A percentile compares a stretch with the other conserved stretches of the same genome.
phyloP scores from a whole-genome alignment of 2,113 vertebrate genomes.

The Uria lomvia region DNA sequence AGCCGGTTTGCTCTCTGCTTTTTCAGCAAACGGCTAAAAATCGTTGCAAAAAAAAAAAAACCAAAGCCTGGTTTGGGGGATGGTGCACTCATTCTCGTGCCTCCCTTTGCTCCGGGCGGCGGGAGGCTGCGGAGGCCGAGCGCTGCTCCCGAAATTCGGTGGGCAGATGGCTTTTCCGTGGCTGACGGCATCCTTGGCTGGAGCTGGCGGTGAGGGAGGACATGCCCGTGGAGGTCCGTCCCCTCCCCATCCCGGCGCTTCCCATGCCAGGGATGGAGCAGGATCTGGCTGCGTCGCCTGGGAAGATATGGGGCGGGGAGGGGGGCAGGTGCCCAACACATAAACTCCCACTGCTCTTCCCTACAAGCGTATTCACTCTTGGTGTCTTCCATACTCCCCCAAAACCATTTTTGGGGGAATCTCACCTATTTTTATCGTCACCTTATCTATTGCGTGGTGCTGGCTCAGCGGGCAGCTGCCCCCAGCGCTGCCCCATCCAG shows the following conservation, averaged over 20 bases:
- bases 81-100: accelerated
- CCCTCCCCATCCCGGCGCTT: neutral
- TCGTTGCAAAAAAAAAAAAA: accelerated
- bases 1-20: neutral
- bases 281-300: accelerated
- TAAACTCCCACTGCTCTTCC: neutral
- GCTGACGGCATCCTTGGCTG: conserved; percentile 18
- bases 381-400: accelerated
- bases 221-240: neutral
- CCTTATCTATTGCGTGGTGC: accelerated
- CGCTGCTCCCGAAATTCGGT: neutral
- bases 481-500: neutral
- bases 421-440: accelerated
- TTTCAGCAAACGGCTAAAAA: neutral
- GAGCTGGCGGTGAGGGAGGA: neutral
- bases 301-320: no score
- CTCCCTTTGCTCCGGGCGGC: neutral
- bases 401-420: neutral
- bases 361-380: accelerated
- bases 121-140: neutral
- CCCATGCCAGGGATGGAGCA: accelerated
- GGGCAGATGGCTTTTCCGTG: conserved; percentile 38
- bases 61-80: neutral
- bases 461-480: accelerated
- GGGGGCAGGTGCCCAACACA: accelerated